Base-by-base conservation (phyloP, 2,113 vertebrate species). In the Oncorhynchus nerka region DNA sequence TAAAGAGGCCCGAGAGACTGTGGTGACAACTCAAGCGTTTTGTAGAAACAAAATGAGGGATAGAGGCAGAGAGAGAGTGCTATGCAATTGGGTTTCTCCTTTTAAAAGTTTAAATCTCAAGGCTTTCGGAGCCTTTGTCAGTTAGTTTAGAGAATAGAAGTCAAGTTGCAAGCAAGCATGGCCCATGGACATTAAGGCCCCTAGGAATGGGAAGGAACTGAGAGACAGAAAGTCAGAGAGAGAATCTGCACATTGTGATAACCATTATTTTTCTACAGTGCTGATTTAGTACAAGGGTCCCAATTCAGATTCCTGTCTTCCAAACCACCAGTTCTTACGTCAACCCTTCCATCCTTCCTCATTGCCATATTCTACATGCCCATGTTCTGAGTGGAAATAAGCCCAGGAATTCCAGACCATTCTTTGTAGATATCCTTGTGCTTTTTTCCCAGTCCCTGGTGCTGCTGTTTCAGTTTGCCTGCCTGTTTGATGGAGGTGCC, bases 11-110 rank as follows among this genome's bases (percentile, higher is more conserved):
- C 64, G 83, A 83, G 87, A 90, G 80, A 80, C 84, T 68, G 85
- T 57, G 85, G 77, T 90, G 91, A 91, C 91, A 91, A 92, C 85
- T 79, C 79, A 85, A 91, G 90, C 90, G 75, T 90, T 90, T 90
- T 88, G 86, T 79, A 71, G 82, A 75, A 86, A 80, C 4, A 24
- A 79, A 86, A 88, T 75, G 76, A 88, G 76, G 85, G 80, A 85
- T 75, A 48, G 79, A 85, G 76, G 32, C 79, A 85, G 74, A 59
- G 67, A 79, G 86, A 83, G 77, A 77, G 81, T 81, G 81, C 79
- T 78, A 39, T n/a, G 82, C 80, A 70, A 82, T 70, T 16, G 81
- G 79, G 83, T 51, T 76, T 81, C 86, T 81, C 49, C 28, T 83
- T 83, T 84, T 75, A 78, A 84, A 87, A 85, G 76, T 90, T 87